These are phyloP conservation scores for Andrena minutula DNA, from an alignment of 2,888 invertebrate species.

Conservation along the genomic window DNA sequence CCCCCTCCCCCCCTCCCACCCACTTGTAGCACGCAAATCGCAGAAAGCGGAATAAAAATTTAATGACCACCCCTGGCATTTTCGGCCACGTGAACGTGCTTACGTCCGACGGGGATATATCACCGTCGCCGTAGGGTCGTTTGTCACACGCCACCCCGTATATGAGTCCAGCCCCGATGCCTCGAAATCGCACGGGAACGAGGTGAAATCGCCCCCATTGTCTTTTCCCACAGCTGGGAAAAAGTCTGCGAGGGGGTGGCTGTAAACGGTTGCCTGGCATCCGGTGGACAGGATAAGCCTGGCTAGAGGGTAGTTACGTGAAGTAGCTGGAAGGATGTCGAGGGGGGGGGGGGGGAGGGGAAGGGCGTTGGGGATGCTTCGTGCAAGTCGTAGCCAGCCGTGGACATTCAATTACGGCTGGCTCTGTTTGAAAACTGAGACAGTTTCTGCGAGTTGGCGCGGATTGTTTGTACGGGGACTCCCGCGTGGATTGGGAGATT, in stretches of 20 bases:
- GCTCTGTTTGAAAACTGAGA: constrained; percentile 29
- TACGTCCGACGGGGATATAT: constrained; percentile 67
- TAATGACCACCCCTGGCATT: constrained; percentile 67
- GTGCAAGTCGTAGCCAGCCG: constrained; percentile 6
- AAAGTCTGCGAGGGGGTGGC: not conserved
- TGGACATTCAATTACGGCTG: constrained; percentile 39
- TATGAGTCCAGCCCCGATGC: not conserved
- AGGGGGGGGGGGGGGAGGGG: not conserved
- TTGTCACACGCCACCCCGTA: constrained; percentile 60
- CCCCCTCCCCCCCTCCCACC: not conserved
- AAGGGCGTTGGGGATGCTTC: not conserved
- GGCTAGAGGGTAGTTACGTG: constrained; percentile 22
- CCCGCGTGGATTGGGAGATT: constrained; percentile 7
- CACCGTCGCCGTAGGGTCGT: constrained; percentile 47
- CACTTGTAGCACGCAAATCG: constrained; percentile 67
- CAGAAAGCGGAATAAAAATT: constrained; percentile 72
- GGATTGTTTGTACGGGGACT: constrained; percentile 5
- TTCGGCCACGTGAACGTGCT: constrained; percentile 62
- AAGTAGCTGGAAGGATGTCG: constrained; percentile 29
- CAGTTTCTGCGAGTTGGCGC: constrained; percentile 19
- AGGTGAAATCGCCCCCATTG: constrained; percentile 39
- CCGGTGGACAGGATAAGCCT: constrained; percentile 24
- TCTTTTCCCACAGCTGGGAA: constrained; percentile 26
- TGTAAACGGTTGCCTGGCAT: constrained; percentile 23
- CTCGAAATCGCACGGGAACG: constrained; percentile 8